Conservation (phyloP, 2,113 vertebrate genomes). For the Tragelaphus buxtoni region DNA sequence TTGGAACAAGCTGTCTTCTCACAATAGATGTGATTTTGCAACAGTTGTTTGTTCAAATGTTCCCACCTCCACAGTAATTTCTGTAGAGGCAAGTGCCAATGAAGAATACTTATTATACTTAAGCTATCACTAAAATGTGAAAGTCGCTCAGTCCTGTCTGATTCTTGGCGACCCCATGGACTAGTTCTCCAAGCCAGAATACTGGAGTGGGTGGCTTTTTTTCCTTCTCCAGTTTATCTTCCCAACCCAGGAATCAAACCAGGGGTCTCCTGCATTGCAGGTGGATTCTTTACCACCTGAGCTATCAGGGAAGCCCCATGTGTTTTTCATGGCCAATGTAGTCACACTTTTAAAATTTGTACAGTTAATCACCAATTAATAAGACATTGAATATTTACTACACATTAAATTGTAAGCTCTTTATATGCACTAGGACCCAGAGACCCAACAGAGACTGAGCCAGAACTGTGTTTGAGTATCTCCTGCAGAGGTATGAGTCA, state of each 20-base stretch:
- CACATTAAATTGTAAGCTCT: not conserved
- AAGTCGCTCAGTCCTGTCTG: not conserved
- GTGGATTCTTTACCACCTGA: not conserved
- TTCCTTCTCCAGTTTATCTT: not conserved
- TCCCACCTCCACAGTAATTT: slow-evolving; percentile 44
- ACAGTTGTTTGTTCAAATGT: slow-evolving; percentile 49
- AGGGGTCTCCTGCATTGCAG: not conserved
- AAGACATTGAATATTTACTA: not conserved
- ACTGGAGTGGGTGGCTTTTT: not conserved
- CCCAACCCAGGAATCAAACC: not conserved
- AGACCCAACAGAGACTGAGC: not conserved
- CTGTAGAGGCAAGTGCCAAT: not conserved
- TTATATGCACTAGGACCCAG: not conserved
- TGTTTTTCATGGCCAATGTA: not conserved
- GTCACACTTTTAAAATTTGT: not conserved
- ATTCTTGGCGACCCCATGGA: not conserved
- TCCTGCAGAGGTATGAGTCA: not conserved
- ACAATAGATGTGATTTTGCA: slow-evolving; percentile 16
- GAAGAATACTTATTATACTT: not conserved
- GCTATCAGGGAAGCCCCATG: not conserved
- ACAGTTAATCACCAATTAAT: not conserved
- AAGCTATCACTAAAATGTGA: not conserved
- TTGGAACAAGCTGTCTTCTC: slow-evolving; percentile 45
- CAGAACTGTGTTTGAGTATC: not conserved
- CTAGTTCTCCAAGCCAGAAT: not conserved